Evolutionary conservation across 2,113 vertebrate species (phyloP).

Genomic region (Chaetops frenatus): DNA sequence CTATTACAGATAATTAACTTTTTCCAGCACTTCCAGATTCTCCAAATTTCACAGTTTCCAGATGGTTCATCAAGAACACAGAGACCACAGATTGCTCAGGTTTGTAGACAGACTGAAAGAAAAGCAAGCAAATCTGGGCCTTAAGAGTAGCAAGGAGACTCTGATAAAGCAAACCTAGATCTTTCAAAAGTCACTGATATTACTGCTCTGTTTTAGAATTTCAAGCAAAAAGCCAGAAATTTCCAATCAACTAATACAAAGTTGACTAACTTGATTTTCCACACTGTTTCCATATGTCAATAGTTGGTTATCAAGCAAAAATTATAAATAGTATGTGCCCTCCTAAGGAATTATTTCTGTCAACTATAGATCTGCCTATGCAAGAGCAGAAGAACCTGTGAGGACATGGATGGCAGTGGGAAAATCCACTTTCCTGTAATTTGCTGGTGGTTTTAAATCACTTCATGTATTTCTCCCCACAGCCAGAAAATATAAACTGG

Average conservation of each 20-base stretch:
- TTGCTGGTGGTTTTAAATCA: not conserved
- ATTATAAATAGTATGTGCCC: not conserved
- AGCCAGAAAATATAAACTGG: not conserved
- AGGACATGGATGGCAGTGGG: fast-evolving
- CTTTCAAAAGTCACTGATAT: not conserved
- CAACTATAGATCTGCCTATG: not conserved
- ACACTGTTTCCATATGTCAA: not conserved
- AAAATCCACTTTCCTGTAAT: not conserved
- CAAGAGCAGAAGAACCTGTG: not conserved
- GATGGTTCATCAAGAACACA: not conserved
- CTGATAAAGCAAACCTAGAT: not conserved
- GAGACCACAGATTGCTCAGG: not conserved
- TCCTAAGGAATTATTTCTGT: not conserved
- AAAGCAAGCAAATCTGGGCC: not conserved
- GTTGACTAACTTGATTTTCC: not conserved
- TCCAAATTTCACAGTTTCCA: not conserved
- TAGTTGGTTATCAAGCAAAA: not conserved
- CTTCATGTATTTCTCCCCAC: not conserved
- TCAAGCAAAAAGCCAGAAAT: not conserved
- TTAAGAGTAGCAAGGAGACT: not conserved
- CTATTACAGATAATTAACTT: not conserved
- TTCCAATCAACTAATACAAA: not conserved
- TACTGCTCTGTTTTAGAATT: not conserved
- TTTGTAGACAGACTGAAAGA: not conserved
- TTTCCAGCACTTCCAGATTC: not conserved